phyloP scores from a whole-genome alignment of 1,140 invertebrate genomes.

The Melanaphis sacchari region DNA sequence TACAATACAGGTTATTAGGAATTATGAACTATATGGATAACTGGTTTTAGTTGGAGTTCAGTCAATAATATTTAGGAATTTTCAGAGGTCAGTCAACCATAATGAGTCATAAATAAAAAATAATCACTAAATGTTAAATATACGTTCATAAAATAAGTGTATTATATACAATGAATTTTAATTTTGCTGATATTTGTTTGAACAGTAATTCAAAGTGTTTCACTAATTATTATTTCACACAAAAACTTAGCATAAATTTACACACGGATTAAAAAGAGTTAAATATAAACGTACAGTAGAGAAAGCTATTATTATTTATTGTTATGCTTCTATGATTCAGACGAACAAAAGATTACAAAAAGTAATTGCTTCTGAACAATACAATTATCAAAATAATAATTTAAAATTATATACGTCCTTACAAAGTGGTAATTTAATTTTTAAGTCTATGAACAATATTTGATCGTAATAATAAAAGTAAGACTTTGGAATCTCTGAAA shows the following conservation, averaged over 20 bases:
- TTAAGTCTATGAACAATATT: not conserved
- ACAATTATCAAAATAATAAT: not conserved
- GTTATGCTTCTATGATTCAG: slow-evolving; percentile 43
- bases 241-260: not conserved
- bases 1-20: not conserved
- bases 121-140: not conserved
- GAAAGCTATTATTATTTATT: slow-evolving; percentile 7
- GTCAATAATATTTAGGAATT: slow-evolving; percentile 13
- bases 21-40: not conserved
- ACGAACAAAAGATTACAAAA: not conserved
- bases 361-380: slow-evolving; percentile 19
- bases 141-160: not conserved
- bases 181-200: not conserved
- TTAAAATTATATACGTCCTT: not conserved
- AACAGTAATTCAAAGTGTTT: not conserved
- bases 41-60: not conserved
- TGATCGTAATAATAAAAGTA: not conserved
- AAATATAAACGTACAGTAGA: not conserved
- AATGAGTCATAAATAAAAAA: slow-evolving; percentile 16
- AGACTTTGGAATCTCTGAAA: not conserved
- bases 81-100: slow-evolving; percentile 16
- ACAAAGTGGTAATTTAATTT: not conserved
- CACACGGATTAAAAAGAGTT: not conserved
- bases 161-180: not conserved
- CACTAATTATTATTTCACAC: slow-evolving; percentile 19